phyloP scores from a whole-genome alignment of 64 coral and sea anemone species.

The Montipora foliosa region DNA sequence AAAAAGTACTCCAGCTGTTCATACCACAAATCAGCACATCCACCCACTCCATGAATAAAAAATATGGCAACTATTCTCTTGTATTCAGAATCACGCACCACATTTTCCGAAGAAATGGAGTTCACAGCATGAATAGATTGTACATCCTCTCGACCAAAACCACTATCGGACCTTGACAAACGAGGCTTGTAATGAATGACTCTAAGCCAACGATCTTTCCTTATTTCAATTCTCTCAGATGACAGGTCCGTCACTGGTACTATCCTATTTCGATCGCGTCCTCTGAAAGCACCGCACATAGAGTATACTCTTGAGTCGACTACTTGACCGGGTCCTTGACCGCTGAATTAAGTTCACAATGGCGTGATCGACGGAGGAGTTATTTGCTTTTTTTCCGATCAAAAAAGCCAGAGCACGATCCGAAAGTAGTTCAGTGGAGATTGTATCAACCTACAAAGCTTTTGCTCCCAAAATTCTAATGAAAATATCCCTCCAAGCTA shows the following conservation, averaged over 20 bases:
- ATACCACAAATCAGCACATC: constrained; percentile 91
- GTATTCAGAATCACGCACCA: constrained; percentile 1
- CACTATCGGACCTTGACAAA: constrained; percentile 48
- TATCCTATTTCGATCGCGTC: constrained; percentile 61
- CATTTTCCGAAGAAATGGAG: not conserved
- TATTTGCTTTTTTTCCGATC: too few relatives aligned
- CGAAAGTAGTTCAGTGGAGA: too few relatives aligned
- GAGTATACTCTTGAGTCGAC: not conserved
- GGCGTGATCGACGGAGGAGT: too few relatives aligned
- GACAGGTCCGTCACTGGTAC: constrained; percentile 60
- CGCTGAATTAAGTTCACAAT: too few relatives aligned
- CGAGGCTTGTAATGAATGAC: constrained; percentile 75
- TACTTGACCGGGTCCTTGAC: not conserved
- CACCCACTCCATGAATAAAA: constrained; percentile 96
- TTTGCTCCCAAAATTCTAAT: too few relatives aligned
- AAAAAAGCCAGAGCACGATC: too few relatives aligned
- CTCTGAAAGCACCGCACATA: constrained; percentile 30
- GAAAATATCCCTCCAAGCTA: too few relatives aligned
- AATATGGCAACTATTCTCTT: constrained; percentile 85
- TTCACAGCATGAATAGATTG: constrained; percentile 14
- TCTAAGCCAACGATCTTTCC: constrained; percentile 69
- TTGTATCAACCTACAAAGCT: too few relatives aligned
- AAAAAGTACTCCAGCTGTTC: constrained; percentile 89
- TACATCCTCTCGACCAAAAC: constrained; percentile 29
- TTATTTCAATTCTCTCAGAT: constrained; percentile 77